Base-by-base conservation (phyloP, 2,888 invertebrate genomes). In the Boloria selene region DNA sequence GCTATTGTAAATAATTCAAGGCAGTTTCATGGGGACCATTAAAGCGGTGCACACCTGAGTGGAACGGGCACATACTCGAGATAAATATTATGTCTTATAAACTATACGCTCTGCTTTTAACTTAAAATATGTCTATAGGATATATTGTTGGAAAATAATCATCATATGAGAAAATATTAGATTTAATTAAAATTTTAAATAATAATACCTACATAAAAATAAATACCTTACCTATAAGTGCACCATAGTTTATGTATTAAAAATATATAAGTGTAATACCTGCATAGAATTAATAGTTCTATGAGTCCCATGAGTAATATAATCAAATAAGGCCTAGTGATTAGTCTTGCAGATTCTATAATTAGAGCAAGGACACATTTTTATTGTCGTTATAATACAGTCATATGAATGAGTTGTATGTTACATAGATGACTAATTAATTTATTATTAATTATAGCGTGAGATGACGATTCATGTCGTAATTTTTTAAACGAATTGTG, bases 361-460 rank as follows among this genome's bases (percentile, higher is more conserved):
- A 65, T 56, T 55, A 49, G 65, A 63, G 31, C 65, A 65, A 67
- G 62, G 55, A 65, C 63, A 49, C 17, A n/a, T 61, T 17, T 22
- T 44, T 66, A 62, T 65, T 56, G 60, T 58, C 47, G 45, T 22
- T 6, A 16, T 45, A 45, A 45, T 17, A 61, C 18, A 59, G 44
- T 42, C 60, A 17, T 54, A 38, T 38, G 17, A 59, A 59, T 54
- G 53, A 56, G 60, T 56, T 31, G 54, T 54, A 56, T 56, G 63
- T 61, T 56, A n/a, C 17, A 42, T 51, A 10, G 16, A 44, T 49
- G 52, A 59, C 58, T 64, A 56, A 52, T 22, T 60, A 63, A 65
- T 42, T 61, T 50, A 54, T 47, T 44, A 58, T n/a, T 26, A 14
- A n/a, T 45, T 18, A 45, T 49, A 45, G 13, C 49, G 31, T 16